Base-by-base conservation (phyloP, 2,113 vertebrate genomes). In the Saccopteryx leptura region DNA sequence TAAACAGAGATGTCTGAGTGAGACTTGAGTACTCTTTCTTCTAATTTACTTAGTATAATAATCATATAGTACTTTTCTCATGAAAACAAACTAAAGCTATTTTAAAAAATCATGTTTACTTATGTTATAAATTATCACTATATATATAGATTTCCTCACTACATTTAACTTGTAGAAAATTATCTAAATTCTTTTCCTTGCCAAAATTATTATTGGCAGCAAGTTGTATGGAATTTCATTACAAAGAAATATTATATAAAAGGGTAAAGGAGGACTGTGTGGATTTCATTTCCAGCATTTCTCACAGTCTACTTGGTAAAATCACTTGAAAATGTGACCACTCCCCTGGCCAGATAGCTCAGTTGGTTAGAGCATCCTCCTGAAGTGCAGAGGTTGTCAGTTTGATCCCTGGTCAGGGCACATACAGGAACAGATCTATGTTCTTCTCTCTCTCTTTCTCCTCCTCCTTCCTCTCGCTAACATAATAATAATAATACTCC, bases 91-190 rank as follows among this genome's bases (percentile, higher is more conserved):
- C n/a, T n/a, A 72, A 63, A 87, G 56, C 24, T 31, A 61, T 52
- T 88, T 66, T 95, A 5, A 58, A 76, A 69, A 63, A 31, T 85
- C 23, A 12, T n/a, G 88, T 84, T 71, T 90, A 65, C 9, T 46
- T 72, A 81, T 24, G 48, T 63, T 86, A 54, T 46, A 9, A 85
- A 89, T 61, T 84, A 89, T 31, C 23, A 54, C 4, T 23, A 58
- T 5, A 79, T 46, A 71, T 17, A 23, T 28, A n/a, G n/a, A 54
- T 52, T 94, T 75, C 58, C 56, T 72, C 10, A 19, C 54, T 58
- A 54, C 61, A 85, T n/a, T 66, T 81, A 84, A 85, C 39, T 72
- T 95, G 5, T 26, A 93, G 7, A 91, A 76, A 76, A 76, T 88
- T 66, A 39, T 81, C 52, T 80, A 78, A 88, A 63, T 56, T 88